A percentile compares a stretch with the other conserved stretches of the same genome.
Evolutionary conservation across 2,888 invertebrate genomes (phyloP).

Genomic region (Melinaea marsaeus): DNA sequence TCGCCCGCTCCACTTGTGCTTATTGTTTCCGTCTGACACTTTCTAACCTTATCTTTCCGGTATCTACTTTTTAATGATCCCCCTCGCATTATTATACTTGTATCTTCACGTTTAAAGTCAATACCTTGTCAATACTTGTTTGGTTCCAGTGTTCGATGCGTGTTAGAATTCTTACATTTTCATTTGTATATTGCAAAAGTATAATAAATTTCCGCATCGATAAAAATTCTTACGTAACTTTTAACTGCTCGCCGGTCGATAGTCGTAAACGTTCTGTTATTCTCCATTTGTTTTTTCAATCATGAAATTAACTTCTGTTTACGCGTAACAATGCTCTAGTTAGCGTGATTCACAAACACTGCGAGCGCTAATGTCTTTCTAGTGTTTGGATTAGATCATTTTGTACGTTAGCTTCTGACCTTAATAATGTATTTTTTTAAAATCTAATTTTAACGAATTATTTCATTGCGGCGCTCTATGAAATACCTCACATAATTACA

Average conservation of each 20-base stretch:
- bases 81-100: conserved; percentile 41
- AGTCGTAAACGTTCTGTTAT: neutral
- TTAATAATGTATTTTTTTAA: too few relatives aligned
- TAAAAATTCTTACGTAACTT: neutral
- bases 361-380: conserved; percentile 24
- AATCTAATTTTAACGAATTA: too few relatives aligned
- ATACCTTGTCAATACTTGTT: conserved; percentile 21
- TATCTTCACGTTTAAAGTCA: conserved; percentile 19
- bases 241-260: neutral
- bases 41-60: conserved; percentile 62
- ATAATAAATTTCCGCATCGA: too few relatives aligned
- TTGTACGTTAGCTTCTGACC: conserved; percentile 12
- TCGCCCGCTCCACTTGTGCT: conserved; percentile 54
- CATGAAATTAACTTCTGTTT: conserved; percentile 3
- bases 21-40: conserved; percentile 67
- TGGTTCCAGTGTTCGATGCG: conserved; percentile 12
- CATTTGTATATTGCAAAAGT: too few relatives aligned
- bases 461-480: conserved; percentile 58
- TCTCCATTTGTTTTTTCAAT: conserved; percentile 2
- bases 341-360: conserved; percentile 20
- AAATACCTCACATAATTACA: conserved; percentile 70
- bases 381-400: conserved; percentile 23
- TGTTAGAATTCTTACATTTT: too few relatives aligned
- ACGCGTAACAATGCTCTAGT: conserved; percentile 19
- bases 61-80: conserved; percentile 57